phyloP scores from a whole-genome alignment of 2,113 vertebrate genomes.

The human region GRCh38 chrX:139217501-139218000 shows the following conservation, averaged over 20 bases:
- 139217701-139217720: not conserved
- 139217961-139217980: not conserved
- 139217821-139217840: slow-evolving; percentile 57
- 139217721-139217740: slow-evolving; percentile 23
- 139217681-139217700: slow-evolving; percentile 24
- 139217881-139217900: slow-evolving; percentile 38
- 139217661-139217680: slow-evolving; percentile 16
- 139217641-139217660: slow-evolving; percentile 36
- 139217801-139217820: slow-evolving; percentile 15
- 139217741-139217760: not conserved
- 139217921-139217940: slow-evolving; percentile 7
- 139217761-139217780: slow-evolving; percentile 28
- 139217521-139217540: slow-evolving; percentile 49
- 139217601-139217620: not conserved
- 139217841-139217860: slow-evolving; percentile 26
- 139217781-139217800: slow-evolving; percentile 32
- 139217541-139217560: slow-evolving; percentile 44
- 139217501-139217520: slow-evolving; percentile 20
- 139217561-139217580: not conserved
- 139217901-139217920: not conserved
- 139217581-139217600: not conserved
- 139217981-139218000: not conserved
- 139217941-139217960: not conserved
- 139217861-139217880: not conserved
- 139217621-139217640: not conserved